phyloP scores from a whole-genome alignment of 2,113 vertebrate species.

The Cyanistes caeruleus region DNA sequence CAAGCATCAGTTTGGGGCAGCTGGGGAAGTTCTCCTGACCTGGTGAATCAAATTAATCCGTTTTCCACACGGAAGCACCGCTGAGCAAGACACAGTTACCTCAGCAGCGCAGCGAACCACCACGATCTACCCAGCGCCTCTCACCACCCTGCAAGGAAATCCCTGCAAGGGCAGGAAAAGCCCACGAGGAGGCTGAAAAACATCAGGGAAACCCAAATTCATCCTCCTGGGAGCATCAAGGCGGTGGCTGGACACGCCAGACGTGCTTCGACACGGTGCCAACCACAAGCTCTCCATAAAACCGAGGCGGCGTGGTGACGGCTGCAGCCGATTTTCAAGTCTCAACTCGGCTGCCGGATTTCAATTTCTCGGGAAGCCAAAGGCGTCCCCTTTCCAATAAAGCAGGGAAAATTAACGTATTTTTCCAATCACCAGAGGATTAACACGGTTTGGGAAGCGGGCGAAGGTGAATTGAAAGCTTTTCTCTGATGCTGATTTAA shows the following conservation, averaged over 20 bases:
- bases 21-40: background rate
- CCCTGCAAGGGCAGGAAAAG: background rate
- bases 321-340: constrained; percentile 65
- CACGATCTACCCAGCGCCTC: background rate
- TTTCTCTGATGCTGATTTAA: rapidly evolving
- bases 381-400: background rate
- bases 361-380: background rate
- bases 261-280: background rate
- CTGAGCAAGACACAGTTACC: background rate
- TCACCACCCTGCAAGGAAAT: background rate
- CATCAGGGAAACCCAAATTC: background rate
- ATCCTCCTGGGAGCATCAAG: background rate
- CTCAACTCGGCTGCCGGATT: constrained; percentile 59
- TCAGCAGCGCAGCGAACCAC: background rate
- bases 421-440: background rate
- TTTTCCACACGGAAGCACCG: background rate
- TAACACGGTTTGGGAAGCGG: rapidly evolving
- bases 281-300: background rate
- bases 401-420: rapidly evolving
- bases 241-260: background rate
- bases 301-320: background rate
- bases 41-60: background rate
- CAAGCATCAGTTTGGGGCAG: background rate
- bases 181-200: background rate
- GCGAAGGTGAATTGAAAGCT: background rate